Conservation (phyloP, 2,797 vertebrate species). For the Balearica regulorum region DNA sequence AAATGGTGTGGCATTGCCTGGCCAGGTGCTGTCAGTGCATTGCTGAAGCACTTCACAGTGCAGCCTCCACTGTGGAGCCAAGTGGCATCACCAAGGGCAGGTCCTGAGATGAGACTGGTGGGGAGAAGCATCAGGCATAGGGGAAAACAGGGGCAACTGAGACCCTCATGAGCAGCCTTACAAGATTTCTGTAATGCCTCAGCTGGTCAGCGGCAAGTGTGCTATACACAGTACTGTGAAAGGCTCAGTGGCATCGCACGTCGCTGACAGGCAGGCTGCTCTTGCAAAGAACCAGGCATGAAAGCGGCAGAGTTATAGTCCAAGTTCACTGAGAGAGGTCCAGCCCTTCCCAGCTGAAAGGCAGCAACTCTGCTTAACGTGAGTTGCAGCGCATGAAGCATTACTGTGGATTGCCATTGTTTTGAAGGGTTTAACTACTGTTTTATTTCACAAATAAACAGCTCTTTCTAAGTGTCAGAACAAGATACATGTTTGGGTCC, state of each 20-base stretch:
- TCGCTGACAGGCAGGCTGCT: neutral
- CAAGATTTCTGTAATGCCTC: neutral
- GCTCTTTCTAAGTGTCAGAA: neutral
- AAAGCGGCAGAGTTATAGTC: neutral
- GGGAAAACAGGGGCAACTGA: neutral
- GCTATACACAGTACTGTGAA: neutral
- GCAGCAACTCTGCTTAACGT: neutral
- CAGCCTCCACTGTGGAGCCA: fast-evolving
- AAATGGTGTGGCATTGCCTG: neutral
- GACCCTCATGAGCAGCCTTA: neutral
- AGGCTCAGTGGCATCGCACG: neutral
- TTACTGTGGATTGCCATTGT: neutral
- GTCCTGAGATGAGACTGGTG: neutral
- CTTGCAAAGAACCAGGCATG: neutral
- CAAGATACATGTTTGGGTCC: neutral
- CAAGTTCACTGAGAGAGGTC: neutral
- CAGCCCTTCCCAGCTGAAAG: neutral
- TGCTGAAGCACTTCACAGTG: neutral
- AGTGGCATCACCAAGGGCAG: neutral
- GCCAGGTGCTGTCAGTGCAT: neutral
- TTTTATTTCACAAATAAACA: neutral
- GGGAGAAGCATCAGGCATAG: neutral
- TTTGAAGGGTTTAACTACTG: neutral
- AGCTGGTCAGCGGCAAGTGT: neutral
- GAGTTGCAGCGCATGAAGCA: neutral